A percentile compares a stretch with the other conserved stretches of the same genome.
These are phyloP conservation scores for Drosophila pandora DNA, from an alignment of 1,140 invertebrate genomes.

Conservation along the genomic window DNA sequence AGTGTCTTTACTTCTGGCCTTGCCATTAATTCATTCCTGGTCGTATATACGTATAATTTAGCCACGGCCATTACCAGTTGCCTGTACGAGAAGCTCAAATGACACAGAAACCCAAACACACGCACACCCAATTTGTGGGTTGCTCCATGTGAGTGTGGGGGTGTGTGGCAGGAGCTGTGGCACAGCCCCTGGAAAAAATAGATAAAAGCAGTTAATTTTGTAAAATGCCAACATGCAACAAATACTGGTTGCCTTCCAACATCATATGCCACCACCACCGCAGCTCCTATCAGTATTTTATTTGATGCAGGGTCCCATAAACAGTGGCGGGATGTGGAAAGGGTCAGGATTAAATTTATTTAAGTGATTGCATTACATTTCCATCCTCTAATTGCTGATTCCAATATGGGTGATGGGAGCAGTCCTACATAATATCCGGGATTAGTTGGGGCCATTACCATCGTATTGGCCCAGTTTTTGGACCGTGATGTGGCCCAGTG, in stretches of 20 bases:
- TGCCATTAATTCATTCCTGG: conserved; percentile 37
- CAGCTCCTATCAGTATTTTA: conserved; percentile 29
- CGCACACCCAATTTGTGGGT: conserved; percentile 54
- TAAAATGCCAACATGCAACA: conserved; percentile 30
- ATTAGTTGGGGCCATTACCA: conserved; percentile 57
- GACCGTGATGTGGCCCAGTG: conserved; percentile 45
- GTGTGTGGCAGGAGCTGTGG: conserved; percentile 8
- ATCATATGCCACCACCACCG: neutral
- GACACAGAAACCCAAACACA: conserved; percentile 48
- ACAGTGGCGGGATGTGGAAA: conserved; percentile 7
- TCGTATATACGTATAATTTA: conserved; percentile 32
- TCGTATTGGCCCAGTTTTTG: conserved; percentile 47
- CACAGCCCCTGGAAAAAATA: conserved; percentile 33
- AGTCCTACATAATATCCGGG: conserved; percentile 21
- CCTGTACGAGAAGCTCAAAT: conserved; percentile 29
- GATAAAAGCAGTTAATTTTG: conserved; percentile 73
- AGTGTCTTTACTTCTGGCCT: conserved; percentile 17
- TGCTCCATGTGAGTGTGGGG: conserved; percentile 19
- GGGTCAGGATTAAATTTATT: conserved; percentile 43
- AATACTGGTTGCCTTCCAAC: conserved; percentile 20
- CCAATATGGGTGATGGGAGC: conserved; percentile 5
- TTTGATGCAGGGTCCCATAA: conserved; percentile 25
- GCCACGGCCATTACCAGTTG: conserved; percentile 28
- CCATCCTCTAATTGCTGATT: conserved; percentile 36
- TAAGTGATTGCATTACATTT: conserved; percentile 23